Base-by-base conservation (phyloP, 2,888 invertebrate genomes). In the Tenthredo notha region DNA sequence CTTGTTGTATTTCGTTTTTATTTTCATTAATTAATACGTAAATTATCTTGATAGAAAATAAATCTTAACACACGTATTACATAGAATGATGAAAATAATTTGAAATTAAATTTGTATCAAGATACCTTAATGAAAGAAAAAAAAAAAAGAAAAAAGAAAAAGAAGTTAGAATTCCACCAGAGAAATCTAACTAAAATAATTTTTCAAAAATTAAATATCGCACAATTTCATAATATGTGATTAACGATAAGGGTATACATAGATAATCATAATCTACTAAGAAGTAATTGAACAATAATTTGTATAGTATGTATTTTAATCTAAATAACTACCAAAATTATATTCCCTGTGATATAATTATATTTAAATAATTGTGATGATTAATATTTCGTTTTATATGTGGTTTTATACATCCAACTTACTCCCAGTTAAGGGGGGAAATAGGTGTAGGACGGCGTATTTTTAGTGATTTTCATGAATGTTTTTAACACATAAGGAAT, bases 251-350 rank as follows among this genome's bases (percentile, higher is more conserved):
- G 50, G 6, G 50, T 50, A 50, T 50, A 50, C n/a, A 50, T n/a
- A 18, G 50, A n/a, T 43, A 43, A 12, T 12, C 1, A 2, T 43
- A 43, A 10, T 10, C 43, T 43, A 12, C 18, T 50, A 6, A 50
- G 5, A 50, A n/a, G 18, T 50, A 50, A 50, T 50, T n/a, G 50
- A 50, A n/a, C 6, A 6, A 54, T n/a, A 54, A 54, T 54, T 54
- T n/a, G 18, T 54, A 54, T 54, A 54, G n/a, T 54, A n/a, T 54
- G n/a, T 54, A n/a, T n/a, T 54, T 54, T 0, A n/a, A n/a, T 54
- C 18, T 72, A n/a, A n/a, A 37, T 72, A 61, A 61, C 61, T 61
- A 61, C 61, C 61, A 7, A 61, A 61, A 61, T 21, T 61, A 61
- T 61, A 25, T 61, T 61, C 12, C 25, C 25, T 25, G 21, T 25